Conservation (phyloP, 2,888 invertebrate species). For the Melanotus villosus region DNA sequence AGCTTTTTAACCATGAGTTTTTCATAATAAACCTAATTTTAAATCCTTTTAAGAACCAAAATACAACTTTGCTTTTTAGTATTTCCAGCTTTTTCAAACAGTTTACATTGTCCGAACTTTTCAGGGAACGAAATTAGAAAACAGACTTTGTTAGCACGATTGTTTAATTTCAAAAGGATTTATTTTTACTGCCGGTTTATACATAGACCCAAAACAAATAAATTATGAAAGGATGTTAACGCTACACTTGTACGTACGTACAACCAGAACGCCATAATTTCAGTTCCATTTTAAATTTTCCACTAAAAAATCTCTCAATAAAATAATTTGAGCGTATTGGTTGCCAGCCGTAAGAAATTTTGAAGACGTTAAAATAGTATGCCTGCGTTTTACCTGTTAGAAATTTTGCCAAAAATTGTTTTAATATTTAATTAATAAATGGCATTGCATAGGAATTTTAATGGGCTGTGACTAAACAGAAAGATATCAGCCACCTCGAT, state of each 20-base stretch:
- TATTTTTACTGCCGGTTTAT: not conserved
- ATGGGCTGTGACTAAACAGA: not conserved
- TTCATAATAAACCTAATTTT: too few species aligned
- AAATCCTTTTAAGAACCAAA: too few species aligned
- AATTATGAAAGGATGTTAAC: not conserved
- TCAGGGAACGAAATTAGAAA: not conserved
- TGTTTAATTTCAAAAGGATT: not conserved
- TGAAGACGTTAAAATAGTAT: not conserved
- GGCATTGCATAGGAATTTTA: not conserved
- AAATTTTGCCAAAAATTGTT: not conserved
- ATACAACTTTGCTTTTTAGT: too few species aligned
- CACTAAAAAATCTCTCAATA: too few species aligned
- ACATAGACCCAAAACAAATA: slow-evolving; percentile 8
- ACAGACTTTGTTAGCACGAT: not conserved
- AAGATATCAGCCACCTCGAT: not conserved
- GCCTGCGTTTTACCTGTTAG: not conserved
- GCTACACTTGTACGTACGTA: too few species aligned
- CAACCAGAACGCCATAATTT: too few species aligned
- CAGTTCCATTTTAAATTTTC: too few species aligned
- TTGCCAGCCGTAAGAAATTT: not conserved
- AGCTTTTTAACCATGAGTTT: too few species aligned
- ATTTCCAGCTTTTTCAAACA: too few species aligned
- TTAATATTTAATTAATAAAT: not conserved
- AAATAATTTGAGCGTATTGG: not conserved
- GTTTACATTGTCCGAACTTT: too few species aligned